A percentile compares a stretch with the other conserved stretches of the same genome.
phyloP scores from a whole-genome alignment of 2,888 invertebrate species.

The Dascillus cervinus region DNA sequence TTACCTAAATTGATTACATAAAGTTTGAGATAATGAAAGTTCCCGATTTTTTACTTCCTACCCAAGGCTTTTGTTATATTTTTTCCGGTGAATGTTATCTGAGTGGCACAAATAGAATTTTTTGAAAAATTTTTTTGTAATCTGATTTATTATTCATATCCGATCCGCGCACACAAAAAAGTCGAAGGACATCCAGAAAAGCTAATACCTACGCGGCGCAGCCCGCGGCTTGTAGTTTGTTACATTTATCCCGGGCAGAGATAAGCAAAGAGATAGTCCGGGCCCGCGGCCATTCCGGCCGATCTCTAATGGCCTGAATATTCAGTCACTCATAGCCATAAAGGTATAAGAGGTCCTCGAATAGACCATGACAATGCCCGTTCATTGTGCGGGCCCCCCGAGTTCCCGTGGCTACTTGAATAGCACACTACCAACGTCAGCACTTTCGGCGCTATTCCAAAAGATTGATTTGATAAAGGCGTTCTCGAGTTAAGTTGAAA shows the following conservation, averaged over 20 bases:
- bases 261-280: slow-evolving; percentile 10
- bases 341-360: slow-evolving; percentile 27
- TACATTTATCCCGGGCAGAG: slow-evolving; percentile 9
- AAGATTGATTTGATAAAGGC: slow-evolving; percentile 42
- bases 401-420: slow-evolving; percentile 34
- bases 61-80: no score
- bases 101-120: no score
- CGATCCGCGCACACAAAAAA: no score
- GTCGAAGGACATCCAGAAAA: no score
- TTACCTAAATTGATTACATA: no score
- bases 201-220: background rate
- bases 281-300: slow-evolving; percentile 8
- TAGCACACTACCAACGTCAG: slow-evolving; percentile 37
- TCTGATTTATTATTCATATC: no score
- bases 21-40: no score
- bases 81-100: no score
- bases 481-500: slow-evolving; percentile 31
- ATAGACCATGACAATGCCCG: slow-evolving; percentile 34
- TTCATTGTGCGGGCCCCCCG: slow-evolving; percentile 30
- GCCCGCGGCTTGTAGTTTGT: background rate
- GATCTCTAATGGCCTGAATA: slow-evolving; percentile 14
- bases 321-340: slow-evolving; percentile 12
- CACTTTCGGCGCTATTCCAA: slow-evolving; percentile 36
- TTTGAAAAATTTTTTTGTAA: no score
- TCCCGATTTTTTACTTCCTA: no score